phyloP scores from a whole-genome alignment of 1,140 invertebrate species.

The Drosophila tropicalis region DNA sequence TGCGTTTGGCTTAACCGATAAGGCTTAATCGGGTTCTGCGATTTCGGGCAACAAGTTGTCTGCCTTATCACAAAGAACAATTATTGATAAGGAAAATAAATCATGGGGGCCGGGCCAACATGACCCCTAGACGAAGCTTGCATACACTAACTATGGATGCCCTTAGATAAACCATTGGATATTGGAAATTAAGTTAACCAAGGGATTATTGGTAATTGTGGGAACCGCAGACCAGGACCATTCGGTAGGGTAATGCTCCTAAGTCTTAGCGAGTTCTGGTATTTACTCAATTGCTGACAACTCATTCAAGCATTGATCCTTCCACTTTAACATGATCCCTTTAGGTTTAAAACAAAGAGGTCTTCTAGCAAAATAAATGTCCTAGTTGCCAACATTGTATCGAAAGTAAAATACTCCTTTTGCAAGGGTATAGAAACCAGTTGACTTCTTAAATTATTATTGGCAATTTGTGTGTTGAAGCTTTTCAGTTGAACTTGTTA shows the following conservation, averaged over 20 bases:
- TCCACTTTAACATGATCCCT: background rate
- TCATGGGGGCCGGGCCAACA: background rate
- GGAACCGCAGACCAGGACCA: too few relatives aligned
- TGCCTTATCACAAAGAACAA: conserved; percentile 15
- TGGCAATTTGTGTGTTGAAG: background rate
- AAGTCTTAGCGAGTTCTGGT: too few relatives aligned
- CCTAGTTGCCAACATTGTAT: too few relatives aligned
- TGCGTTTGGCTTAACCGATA: conserved; percentile 41
- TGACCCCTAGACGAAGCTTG: background rate
- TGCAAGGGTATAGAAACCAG: background rate
- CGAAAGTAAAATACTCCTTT: background rate
- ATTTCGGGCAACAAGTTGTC: conserved; percentile 3
- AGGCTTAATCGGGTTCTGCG: conserved; percentile 28
- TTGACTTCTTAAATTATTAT: background rate
- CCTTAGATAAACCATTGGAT: too few relatives aligned
- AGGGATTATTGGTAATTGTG: too few relatives aligned
- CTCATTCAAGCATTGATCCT: too few relatives aligned
- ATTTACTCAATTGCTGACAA: too few relatives aligned
- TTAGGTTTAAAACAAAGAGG: too few relatives aligned
- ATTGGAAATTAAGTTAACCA: too few relatives aligned
- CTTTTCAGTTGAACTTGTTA: conserved; percentile 21
- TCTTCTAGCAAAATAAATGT: too few relatives aligned
- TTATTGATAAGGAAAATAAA: background rate
- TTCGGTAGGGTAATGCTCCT: too few relatives aligned
- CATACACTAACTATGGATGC: background rate